These are phyloP conservation scores for Turdus rufiventris DNA, from an alignment of 2,113 vertebrate genomes.

Conservation along the genomic window DNA sequence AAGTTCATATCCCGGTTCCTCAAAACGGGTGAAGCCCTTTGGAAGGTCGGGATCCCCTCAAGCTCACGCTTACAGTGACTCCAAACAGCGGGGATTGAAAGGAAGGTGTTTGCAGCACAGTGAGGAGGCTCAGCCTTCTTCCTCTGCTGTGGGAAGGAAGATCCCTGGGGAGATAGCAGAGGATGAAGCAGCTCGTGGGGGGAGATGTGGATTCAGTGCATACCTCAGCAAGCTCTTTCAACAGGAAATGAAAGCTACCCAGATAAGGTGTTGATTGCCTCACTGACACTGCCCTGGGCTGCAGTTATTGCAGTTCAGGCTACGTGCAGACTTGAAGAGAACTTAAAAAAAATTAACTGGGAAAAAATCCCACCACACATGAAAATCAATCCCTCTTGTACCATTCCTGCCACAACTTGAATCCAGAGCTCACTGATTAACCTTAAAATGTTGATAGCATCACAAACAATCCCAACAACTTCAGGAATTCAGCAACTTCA, in stretches of 20 bases:
- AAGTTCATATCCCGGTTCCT: neutral
- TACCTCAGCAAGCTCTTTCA: slow-evolving; percentile 49
- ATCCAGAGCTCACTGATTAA: slow-evolving; percentile 10
- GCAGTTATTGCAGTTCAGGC: slow-evolving; percentile 12
- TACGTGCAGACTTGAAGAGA: slow-evolving; percentile 38
- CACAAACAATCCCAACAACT: slow-evolving; percentile 26
- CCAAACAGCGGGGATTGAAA: neutral
- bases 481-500: slow-evolving; percentile 33
- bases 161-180: slow-evolving; percentile 19
- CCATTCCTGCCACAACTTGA: slow-evolving; percentile 34
- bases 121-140: neutral
- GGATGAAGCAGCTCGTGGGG: neutral
- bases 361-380: neutral
- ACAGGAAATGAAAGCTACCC: slow-evolving; percentile 45
- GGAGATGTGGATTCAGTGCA: slow-evolving; percentile 22
- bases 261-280: slow-evolving; percentile 53
- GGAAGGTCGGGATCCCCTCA: neutral
- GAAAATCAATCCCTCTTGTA: slow-evolving; percentile 18
- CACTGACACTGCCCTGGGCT: slow-evolving; percentile 46
- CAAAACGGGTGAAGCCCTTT: rapidly evolving
- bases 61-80: neutral
- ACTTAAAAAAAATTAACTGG: neutral
- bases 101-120: neutral
- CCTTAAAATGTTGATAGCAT: slow-evolving; percentile 27
- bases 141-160: slow-evolving; percentile 41